Evolutionary conservation across 2,113 vertebrate species (phyloP), one percentile per base, ranked within the genome.

Genomic region (Parotia lawesii): DNA sequence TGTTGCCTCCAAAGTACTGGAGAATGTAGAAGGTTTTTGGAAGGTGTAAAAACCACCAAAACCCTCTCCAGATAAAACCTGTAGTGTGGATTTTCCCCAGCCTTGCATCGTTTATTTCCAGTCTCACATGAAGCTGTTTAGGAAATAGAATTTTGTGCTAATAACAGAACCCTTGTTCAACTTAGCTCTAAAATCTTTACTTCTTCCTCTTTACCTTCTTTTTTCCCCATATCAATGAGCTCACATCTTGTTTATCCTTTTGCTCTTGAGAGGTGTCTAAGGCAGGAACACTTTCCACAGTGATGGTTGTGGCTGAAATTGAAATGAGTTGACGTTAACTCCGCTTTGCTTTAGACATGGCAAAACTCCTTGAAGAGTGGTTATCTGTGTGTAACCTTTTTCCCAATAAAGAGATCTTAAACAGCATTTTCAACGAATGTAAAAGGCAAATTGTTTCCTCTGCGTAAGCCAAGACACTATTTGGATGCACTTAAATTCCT

Each of bases 321-420:
- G 45, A 50, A 82, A 31, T 11, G 28, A 50, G 17, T 60, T 3
- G 0, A 8, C 0, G 0, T 65, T 37, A 72, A 53, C 15, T 88
- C 64, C 44, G 2, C 47, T 88, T 93, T 38, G 44, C 64, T 67
- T 67, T 28, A 44, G 16, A 21, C 8, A 1, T 56, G 45, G 70
- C 74, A 57, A 44, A 72, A 56, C 25, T 40, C 18, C 64, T 66
- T 47, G 27, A 78, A 60, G 60, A 58, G 33, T 31, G 19, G 7
- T n/a, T 77, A 48, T 13, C 38, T 50, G 42, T 56, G 23, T 42
- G 44, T 45, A 73, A 70, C 47, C n/a, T 54, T 60, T 60, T 62
- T 51, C 47, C 50, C 37, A 61, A 4, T 6, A 45, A 45, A 40
- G 31, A 53, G 31, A 38, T 60, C n/a, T 51, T 62, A 38, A 29